Percentiles rank a stretch among this genome's conserved stretches.
These are phyloP conservation scores for Orthosia incerta DNA, from an alignment of 2,888 invertebrate genomes.

Conservation along the genomic window DNA sequence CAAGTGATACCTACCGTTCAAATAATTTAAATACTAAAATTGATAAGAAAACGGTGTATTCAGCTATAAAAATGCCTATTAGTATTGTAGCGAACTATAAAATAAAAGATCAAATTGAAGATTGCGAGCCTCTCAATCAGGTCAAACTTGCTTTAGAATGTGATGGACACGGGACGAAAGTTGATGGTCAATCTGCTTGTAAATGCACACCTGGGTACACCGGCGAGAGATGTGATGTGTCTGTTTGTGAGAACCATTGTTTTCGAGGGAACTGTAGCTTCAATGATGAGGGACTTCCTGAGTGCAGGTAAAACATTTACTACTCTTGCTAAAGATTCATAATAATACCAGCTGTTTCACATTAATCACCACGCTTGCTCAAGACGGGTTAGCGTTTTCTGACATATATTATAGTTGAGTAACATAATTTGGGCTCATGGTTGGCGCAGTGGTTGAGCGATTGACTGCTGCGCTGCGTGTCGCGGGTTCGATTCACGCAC, in stretches of 20 bases:
- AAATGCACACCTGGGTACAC: constrained; percentile 5
- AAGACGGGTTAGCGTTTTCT: no score
- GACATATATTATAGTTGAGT: no score
- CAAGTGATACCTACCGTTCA: no score
- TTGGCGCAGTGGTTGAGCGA: no score
- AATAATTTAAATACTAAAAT: no score
- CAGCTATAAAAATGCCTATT: not conserved
- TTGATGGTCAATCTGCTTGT: not conserved
- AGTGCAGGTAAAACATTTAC: constrained; percentile 10
- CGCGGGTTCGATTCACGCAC: no score
- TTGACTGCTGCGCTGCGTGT: no score
- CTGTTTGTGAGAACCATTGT: constrained; percentile 4
- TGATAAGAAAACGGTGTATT: not conserved
- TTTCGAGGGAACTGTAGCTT: not conserved
- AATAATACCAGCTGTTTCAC: no score
- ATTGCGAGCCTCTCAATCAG: not conserved
- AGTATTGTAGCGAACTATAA: constrained; percentile 12
- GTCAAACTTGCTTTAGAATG: not conserved
- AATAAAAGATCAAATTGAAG: not conserved
- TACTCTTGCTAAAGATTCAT: no score
- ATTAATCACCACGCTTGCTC: no score
- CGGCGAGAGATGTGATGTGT: constrained; percentile 10
- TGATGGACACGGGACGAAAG: not conserved
- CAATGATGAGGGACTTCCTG: not conserved
- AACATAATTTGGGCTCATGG: no score